Evolutionary conservation across 2,113 vertebrate genomes (phyloP), one percentile per base, ranked within the genome.

Genomic region (Colinus virginianus): DNA sequence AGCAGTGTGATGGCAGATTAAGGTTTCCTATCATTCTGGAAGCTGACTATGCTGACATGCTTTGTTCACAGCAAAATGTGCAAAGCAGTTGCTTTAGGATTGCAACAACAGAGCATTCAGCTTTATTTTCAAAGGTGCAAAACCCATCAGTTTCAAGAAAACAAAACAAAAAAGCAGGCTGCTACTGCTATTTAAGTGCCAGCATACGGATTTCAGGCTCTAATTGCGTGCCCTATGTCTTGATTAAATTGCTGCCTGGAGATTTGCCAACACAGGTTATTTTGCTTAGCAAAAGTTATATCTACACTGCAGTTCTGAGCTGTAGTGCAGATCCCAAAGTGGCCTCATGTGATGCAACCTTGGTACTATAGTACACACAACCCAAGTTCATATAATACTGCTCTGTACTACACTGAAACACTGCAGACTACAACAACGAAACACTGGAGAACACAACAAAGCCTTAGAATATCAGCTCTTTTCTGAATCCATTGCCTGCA

Each of bases 181-280:
- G 72, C 84, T 76, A 59, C 25, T 63, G 45, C 59, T 85, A 17
- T 28, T 81, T 79, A 79, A 93, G 88, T 78, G 86, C 49, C 87
- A 93, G 23, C 90, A 93, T 88, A 94, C 63, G 92, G 86, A 93
- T 96, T 92, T 96, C 88, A 90, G 90, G 43, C 68, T 56, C 32
- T 96, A 96, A 96, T 91, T 96, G 91, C 76, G 56, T 72, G 43
- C 40, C 82, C 84, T 42, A 6, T 0, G 28, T 49, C 61, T 88
- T 87, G 84, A 93, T 87, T 94, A 93, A 96, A 94, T 90, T 93
- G 53, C n/a, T 90, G 43, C 78, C 70, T 93, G 86, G 86, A 95
- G 80, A n/a, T 66, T 92, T 79, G 90, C 95, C 96, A 94, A 64
- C 88, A 62, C 16, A 84, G 93, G 89, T 93, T 71, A 88, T 92